Conservation (phyloP, 2,113 vertebrate species). For the Hypomesus transpacificus region DNA sequence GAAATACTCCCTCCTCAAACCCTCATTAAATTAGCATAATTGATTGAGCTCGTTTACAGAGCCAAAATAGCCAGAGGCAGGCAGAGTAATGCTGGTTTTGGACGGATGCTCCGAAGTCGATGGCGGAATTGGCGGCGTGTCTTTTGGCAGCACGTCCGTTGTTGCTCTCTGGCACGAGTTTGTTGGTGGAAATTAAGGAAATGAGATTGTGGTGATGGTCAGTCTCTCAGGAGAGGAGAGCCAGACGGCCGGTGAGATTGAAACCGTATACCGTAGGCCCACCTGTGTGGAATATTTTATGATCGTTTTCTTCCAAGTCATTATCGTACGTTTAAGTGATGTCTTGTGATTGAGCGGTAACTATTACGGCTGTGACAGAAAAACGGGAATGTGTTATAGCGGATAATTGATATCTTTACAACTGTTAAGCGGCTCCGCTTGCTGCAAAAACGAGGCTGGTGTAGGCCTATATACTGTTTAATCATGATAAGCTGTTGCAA, state of each 20-base stretch:
- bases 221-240: slow-evolving; percentile 26
- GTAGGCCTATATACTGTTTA: no score
- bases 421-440: no score
- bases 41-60: slow-evolving; percentile 53
- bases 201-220: slow-evolving; percentile 52
- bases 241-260: background rate
- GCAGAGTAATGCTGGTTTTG: slow-evolving; percentile 37
- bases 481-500: no score
- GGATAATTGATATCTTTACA: no score
- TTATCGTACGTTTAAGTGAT: no score
- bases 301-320: no score
- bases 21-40: slow-evolving; percentile 62
- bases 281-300: no score
- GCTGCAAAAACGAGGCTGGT: no score
- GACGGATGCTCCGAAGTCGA: slow-evolving; percentile 34
- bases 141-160: slow-evolving; percentile 52
- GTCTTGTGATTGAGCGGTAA: no score
- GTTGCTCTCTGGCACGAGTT: slow-evolving; percentile 57
- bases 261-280: background rate
- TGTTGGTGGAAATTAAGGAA: slow-evolving; percentile 65
- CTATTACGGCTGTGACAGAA: no score
- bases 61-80: slow-evolving; percentile 58
- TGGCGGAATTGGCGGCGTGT: slow-evolving; percentile 44
- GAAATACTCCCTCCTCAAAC: slow-evolving; percentile 25
- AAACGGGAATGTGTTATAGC: no score